These are phyloP conservation scores for Neoarius graeffei DNA, from an alignment of 2,113 vertebrate genomes.

Conservation along the genomic window DNA sequence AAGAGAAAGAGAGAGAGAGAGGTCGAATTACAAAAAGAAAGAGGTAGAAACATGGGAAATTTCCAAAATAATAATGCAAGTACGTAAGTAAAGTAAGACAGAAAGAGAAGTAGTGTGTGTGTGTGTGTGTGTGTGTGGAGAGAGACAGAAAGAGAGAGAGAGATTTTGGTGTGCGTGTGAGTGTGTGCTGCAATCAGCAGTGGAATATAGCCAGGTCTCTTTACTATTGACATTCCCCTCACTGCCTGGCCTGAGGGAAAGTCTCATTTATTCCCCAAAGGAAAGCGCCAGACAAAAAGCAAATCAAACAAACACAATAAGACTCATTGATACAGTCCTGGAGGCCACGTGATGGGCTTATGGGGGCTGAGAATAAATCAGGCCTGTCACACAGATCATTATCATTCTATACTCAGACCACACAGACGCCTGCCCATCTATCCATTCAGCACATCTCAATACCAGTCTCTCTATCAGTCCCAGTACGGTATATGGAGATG, in stretches of 20 bases:
- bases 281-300: constrained; percentile 66
- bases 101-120: background rate
- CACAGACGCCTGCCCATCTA: constrained; percentile 67
- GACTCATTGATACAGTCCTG: constrained; percentile 69
- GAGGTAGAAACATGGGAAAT: constrained; percentile 22
- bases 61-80: background rate
- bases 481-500: background rate
- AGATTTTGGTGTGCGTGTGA: constrained; percentile 26
- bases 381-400: constrained; percentile 41
- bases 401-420: constrained; percentile 71
- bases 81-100: background rate
- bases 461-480: constrained; percentile 17
- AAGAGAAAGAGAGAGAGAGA: constrained; percentile 17
- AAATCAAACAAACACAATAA: constrained; percentile 76
- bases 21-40: background rate
- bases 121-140: background rate
- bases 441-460: constrained; percentile 58
- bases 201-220: constrained; percentile 74
- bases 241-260: constrained; percentile 72
- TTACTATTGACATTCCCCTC: constrained; percentile 79
- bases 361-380: constrained; percentile 66
- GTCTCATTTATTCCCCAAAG: constrained; percentile 67
- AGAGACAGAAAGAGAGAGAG: no score
- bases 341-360: constrained; percentile 59
- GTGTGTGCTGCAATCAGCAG: constrained; percentile 60